Conservation (phyloP, 1,140 invertebrate species). For the Steinernema feltiae region DNA sequence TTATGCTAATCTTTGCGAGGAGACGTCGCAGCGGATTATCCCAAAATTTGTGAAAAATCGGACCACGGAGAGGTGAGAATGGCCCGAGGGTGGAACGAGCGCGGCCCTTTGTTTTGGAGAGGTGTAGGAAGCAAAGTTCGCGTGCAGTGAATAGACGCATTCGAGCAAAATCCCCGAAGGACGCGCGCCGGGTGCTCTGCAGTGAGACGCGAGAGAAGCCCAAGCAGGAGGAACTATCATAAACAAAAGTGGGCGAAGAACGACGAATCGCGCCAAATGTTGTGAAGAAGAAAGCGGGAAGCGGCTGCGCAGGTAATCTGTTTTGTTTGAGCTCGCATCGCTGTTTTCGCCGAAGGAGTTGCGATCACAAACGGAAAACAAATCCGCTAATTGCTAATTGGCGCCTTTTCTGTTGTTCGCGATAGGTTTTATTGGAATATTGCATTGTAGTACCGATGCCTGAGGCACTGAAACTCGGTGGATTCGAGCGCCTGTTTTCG, state of each 20-base stretch:
- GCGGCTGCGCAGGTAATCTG: too few relatives aligned
- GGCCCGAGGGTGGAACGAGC: not conserved
- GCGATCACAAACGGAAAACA: not conserved
- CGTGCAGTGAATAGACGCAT: not conserved
- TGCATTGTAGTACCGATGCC: not conserved
- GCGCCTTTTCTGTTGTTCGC: too few relatives aligned
- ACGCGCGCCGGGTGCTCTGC: too few relatives aligned
- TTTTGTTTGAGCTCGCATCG: too few relatives aligned
- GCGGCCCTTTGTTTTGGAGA: not conserved
- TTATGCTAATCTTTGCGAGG: slow-evolving; percentile 1
- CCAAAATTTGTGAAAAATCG: not conserved
- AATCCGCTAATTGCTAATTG: slow-evolving; percentile 4
- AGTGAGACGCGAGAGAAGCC: not conserved
- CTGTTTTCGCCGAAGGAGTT: not conserved
- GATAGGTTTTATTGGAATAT: too few relatives aligned
- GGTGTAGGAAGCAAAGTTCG: not conserved
- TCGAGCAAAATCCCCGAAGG: not conserved
- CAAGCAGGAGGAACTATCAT: not conserved
- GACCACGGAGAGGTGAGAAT: not conserved
- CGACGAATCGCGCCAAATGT: too few relatives aligned
- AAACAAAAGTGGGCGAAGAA: too few relatives aligned
- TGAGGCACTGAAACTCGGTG: too few relatives aligned
- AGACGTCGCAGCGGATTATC: not conserved
- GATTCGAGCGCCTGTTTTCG: too few relatives aligned
- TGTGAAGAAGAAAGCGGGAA: too few relatives aligned